A percentile compares a stretch with the other conserved stretches of the same genome.
These are phyloP conservation scores for Xyrichtys novacula DNA, from an alignment of 2,797 vertebrate species.

Conservation along the genomic window DNA sequence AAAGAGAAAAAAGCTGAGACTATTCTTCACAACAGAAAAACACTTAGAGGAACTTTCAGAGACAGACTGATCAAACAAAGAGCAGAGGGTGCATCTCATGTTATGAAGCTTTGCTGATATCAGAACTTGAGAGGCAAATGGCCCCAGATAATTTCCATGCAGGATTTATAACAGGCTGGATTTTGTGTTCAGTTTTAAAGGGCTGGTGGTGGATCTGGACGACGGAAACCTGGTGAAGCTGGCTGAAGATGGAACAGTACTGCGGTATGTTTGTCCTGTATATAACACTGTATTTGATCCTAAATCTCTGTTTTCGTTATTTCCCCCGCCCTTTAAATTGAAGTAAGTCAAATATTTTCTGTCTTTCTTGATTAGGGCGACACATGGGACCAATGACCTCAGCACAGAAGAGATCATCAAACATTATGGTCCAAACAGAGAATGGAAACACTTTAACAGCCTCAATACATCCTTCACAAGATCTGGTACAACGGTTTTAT, in stretches of 20 bases:
- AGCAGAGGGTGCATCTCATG: too few relatives aligned
- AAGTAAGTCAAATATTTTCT: conserved; percentile 1
- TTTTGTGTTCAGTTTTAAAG: conserved; percentile 89
- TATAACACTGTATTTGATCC: conserved; percentile 1
- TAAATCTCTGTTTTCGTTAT: neutral
- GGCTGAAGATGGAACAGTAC: conserved; percentile 92
- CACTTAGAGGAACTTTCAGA: too few relatives aligned
- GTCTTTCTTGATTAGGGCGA: conserved; percentile 84
- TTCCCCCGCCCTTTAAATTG: conserved; percentile 6
- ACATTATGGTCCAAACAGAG: conserved; percentile 87
- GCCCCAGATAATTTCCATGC: neutral
- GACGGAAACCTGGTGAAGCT: conserved; percentile 96
- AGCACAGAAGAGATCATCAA: conserved; percentile 87
- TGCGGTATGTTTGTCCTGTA: conserved; percentile 84
- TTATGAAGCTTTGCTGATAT: too few relatives aligned
- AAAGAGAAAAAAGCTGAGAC: too few relatives aligned
- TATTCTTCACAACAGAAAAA: too few relatives aligned
- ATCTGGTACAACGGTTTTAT: conserved; percentile 85
- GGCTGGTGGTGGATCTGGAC: conserved; percentile 94
- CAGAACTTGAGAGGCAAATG: neutral
- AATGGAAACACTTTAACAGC: conserved; percentile 93
- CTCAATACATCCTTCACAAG: conserved; percentile 90
- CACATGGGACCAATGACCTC: conserved; percentile 91
- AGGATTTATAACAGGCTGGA: neutral
- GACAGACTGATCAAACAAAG: too few relatives aligned